A percentile compares a stretch with the other conserved stretches of the same genome.
phyloP scores from a whole-genome alignment of 23 tunicate species.

The Ascidia mentula region DNA sequence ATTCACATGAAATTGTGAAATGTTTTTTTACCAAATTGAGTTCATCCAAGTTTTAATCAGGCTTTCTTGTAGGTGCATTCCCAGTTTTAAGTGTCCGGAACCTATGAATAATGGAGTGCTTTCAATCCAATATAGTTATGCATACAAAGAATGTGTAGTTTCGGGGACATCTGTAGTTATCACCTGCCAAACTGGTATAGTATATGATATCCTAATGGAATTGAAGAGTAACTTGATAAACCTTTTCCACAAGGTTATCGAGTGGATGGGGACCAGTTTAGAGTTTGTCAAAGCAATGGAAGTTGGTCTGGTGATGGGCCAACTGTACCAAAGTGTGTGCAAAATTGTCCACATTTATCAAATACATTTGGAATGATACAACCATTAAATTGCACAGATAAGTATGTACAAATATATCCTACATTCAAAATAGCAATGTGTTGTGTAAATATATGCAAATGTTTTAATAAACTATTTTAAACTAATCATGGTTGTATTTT shows the following conservation, averaged over 20 bases:
- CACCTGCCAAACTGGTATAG: constrained; percentile 14
- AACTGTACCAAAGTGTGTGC: constrained; percentile 15
- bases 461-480: too few species aligned
- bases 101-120: background rate
- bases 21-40: too few species aligned
- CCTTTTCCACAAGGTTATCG: constrained; percentile 15
- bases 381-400: background rate
- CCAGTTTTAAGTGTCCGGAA: background rate
- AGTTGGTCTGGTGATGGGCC: constrained; percentile 50
- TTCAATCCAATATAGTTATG: background rate
- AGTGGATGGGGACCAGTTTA: constrained; percentile 25
- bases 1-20: background rate
- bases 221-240: background rate
- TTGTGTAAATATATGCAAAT: too few species aligned
- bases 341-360: constrained; percentile 29
- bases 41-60: too few species aligned
- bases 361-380: background rate
- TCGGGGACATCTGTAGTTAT: constrained; percentile 7
- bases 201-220: too few species aligned
- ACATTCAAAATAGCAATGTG: too few species aligned
- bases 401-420: too few species aligned
- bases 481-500: background rate
- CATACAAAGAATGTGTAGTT: constrained; percentile 6
- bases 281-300: constrained; percentile 24
- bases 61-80: constrained; percentile 12